Evolutionary conservation across 1,140 invertebrate genomes (phyloP), one percentile per base, ranked within the genome.

Genomic region (Sogatella furcifera): DNA sequence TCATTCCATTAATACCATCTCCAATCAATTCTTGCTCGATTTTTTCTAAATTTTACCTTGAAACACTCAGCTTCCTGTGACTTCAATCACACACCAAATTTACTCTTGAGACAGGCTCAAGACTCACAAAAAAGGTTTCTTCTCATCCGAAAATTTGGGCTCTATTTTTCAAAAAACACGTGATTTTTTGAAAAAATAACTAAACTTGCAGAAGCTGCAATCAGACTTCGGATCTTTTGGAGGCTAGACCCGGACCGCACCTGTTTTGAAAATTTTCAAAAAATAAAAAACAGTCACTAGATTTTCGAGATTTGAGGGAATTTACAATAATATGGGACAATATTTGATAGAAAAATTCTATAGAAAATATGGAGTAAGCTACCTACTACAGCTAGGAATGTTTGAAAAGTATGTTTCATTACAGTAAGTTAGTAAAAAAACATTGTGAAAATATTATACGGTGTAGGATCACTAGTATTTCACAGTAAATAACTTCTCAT

Each of bases 141-240:
- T 38, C 21, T 49, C 21, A 49, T 19, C 15, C 21, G 8, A 8
- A 22, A 17, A 10, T 6, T 13, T 17, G 15, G 46, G 21, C 8
- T 17, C 6, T 11, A 49, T 49, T 22, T 22, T 19, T 17, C 21
- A 17, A 49, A 49, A 19, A 17, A 49, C 3, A 19, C 17, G 3
- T 6, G 6, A 11, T 8, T 49, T 17, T 49, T 49, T 5, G 42
- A 44, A 44, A 58, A 15, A 44, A 44, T 24, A n/a, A 44, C 44
- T 28, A 52, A 59, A 59, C 24, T 28, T 17, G 42, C n/a, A n/a
- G 52, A 22, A 15, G 8, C 34, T 5, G 24, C 9, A 28, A 55
- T 60, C 59, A 60, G 41, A 55, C 53, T 17, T 60, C 59, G 24
- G 59, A 28, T 31, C 59, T 6, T 43, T 60, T 60, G 8, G 59